phyloP scores from a whole-genome alignment of 2,113 vertebrate species.

The Etheostoma cragini region DNA sequence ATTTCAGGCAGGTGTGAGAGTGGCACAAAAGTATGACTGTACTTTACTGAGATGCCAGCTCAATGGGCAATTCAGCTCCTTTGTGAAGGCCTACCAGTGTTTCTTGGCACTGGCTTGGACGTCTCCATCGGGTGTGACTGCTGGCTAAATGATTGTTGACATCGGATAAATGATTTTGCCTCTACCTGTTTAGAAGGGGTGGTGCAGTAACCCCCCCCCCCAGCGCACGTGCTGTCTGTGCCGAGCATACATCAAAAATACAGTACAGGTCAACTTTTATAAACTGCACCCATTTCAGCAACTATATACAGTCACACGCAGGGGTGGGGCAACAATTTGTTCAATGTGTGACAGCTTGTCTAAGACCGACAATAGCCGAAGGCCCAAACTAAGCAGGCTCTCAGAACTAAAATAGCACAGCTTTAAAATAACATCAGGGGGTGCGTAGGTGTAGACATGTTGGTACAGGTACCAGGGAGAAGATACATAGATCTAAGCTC shows the following conservation, averaged over 20 bases:
- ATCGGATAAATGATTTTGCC: slow-evolving; percentile 36
- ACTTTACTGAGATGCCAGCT: slow-evolving; percentile 33
- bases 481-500: neutral
- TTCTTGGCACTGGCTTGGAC: slow-evolving; percentile 32
- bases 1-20: slow-evolving; percentile 67
- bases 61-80: slow-evolving; percentile 41
- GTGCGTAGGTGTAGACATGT: slow-evolving; percentile 8
- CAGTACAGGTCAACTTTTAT: slow-evolving; percentile 3
- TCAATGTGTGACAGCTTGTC: slow-evolving; percentile 18
- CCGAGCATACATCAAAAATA: neutral
- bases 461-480: slow-evolving; percentile 6
- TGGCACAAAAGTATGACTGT: slow-evolving; percentile 56
- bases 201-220: neutral
- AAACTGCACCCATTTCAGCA: neutral
- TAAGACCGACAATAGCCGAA: neutral
- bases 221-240: neutral
- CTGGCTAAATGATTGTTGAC: slow-evolving; percentile 38
- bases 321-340: neutral
- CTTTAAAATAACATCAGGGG: slow-evolving; percentile 6
- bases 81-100: slow-evolving; percentile 42
- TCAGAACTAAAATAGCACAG: slow-evolving; percentile 33
- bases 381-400: slow-evolving; percentile 4
- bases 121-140: slow-evolving; percentile 25
- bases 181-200: slow-evolving; percentile 5
- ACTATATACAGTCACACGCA: neutral